Conservation (phyloP, 2,113 vertebrate species). For the Galeopterus variegatus region DNA sequence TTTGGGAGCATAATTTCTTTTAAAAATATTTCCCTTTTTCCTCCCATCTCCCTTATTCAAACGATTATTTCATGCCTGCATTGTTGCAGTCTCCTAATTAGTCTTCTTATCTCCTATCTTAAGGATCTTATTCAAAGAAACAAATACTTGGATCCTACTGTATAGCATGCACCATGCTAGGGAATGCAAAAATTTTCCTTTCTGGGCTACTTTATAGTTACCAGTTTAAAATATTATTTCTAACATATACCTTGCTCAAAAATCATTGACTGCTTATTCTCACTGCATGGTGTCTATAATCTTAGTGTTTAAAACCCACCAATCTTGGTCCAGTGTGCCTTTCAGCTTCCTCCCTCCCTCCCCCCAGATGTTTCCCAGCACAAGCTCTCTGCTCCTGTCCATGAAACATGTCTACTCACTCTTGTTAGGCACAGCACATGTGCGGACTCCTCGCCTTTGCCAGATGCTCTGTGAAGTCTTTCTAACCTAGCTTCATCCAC, state of each 20-base stretch:
- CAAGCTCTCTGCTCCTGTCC: background rate
- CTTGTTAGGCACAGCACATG: background rate
- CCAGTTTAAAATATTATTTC: background rate
- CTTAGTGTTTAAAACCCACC: background rate
- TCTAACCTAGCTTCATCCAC: background rate
- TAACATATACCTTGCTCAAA: background rate
- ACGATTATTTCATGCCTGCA: constrained; percentile 1
- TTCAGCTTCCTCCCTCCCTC: no score
- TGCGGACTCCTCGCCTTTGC: background rate
- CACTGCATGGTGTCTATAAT: background rate
- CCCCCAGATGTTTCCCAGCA: background rate
- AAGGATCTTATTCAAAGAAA: constrained; percentile 2
- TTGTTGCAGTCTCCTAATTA: background rate
- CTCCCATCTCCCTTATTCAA: background rate
- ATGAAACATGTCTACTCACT: background rate
- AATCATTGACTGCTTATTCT: background rate
- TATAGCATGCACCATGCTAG: background rate
- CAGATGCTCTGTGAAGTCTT: background rate
- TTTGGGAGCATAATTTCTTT: constrained; percentile 7
- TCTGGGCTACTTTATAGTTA: background rate
- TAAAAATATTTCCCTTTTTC: background rate
- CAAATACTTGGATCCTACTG: background rate
- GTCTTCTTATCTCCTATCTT: background rate
- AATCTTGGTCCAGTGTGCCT: background rate
- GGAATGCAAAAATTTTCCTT: background rate